These are phyloP conservation scores for Chaunax sp. DNA, from an alignment of 2,797 vertebrate genomes.

Conservation along the genomic window DNA sequence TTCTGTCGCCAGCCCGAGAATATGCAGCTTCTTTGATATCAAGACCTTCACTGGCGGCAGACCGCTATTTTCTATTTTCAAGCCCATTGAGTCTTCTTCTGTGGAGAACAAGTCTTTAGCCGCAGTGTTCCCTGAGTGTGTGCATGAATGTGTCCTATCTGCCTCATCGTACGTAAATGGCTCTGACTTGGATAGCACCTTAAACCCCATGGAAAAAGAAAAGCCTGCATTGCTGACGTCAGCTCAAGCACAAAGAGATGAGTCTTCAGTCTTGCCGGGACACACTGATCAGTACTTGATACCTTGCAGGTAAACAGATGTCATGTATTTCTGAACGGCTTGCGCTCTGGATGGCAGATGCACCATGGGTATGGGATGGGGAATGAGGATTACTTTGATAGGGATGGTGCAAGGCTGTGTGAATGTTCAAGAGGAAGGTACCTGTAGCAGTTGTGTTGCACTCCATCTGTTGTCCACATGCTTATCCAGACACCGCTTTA, in stretches of 20 bases:
- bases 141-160: conserved; percentile 17
- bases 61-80: conserved; percentile 64
- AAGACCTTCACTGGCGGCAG: conserved; percentile 70
- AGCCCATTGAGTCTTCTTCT: conserved; percentile 60
- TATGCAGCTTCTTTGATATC: conserved; percentile 80
- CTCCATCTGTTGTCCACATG: conserved; percentile 95
- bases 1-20: conserved; percentile 76
- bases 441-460: conserved; percentile 91
- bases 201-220: conserved; percentile 70
- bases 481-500: conserved; percentile 97
- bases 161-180: conserved; percentile 40
- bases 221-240: conserved; percentile 72
- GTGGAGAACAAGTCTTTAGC: conserved; percentile 4
- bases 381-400: conserved; percentile 22
- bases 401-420: no score
- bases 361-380: conserved; percentile 16
- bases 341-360: conserved; percentile 48
- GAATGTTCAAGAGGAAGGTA: conserved; percentile 55
- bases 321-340: conserved; percentile 25
- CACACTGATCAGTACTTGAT: conserved; percentile 17
- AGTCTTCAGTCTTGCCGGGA: conserved; percentile 33
- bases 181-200: conserved; percentile 48
- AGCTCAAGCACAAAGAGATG: conserved; percentile 49
- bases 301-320: conserved; percentile 45
- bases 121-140: conserved; percentile 5